Percentiles rank a stretch among this genome's conserved stretches.
phyloP scores from a whole-genome alignment of 1,140 invertebrate genomes.

The Conopomorpha cramerella region DNA sequence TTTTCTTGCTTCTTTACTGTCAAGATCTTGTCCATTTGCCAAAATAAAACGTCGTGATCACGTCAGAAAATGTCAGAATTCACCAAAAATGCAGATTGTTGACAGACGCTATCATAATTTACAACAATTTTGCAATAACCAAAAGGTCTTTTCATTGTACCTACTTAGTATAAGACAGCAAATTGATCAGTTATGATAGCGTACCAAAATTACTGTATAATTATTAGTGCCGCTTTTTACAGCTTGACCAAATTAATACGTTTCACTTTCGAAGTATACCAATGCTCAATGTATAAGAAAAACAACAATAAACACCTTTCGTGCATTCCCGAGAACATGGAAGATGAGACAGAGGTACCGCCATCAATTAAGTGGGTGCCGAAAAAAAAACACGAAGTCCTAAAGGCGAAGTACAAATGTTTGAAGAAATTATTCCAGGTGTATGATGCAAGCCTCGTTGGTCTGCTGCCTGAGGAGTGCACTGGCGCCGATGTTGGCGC shows the following conservation, averaged over 20 bases:
- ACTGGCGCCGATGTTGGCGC: conserved; percentile 8
- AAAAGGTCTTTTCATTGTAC: conserved; percentile 18
- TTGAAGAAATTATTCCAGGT: conserved; percentile 48
- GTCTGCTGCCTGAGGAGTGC: conserved; percentile 27
- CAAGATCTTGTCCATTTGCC: too few relatives aligned
- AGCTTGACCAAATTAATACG: conserved; percentile 32
- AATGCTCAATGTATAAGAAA: conserved; percentile 36
- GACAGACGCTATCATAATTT: too few relatives aligned
- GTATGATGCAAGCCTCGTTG: conserved; percentile 42
- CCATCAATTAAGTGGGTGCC: conserved; percentile 37
- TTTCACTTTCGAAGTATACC: too few relatives aligned
- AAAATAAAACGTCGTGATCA: too few relatives aligned
- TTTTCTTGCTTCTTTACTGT: too few relatives aligned
- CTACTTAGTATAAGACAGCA: conserved; percentile 9
- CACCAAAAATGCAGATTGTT: too few relatives aligned
- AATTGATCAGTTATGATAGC: conserved; percentile 35
- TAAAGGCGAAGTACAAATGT: conserved; percentile 50
- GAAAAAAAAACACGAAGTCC: conserved; percentile 43
- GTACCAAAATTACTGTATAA: conserved; percentile 35
- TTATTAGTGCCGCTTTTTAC: conserved; percentile 23
- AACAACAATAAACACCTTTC: conserved; percentile 3
- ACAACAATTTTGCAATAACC: too few relatives aligned
- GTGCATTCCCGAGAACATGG: conserved; percentile 22
- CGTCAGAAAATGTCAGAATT: too few relatives aligned
- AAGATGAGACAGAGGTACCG: conserved; percentile 27